A percentile compares a stretch with the other conserved stretches of the same genome.
These are phyloP conservation scores for Rhingia campestris DNA, from an alignment of 2,888 invertebrate species.

Conservation along the genomic window DNA sequence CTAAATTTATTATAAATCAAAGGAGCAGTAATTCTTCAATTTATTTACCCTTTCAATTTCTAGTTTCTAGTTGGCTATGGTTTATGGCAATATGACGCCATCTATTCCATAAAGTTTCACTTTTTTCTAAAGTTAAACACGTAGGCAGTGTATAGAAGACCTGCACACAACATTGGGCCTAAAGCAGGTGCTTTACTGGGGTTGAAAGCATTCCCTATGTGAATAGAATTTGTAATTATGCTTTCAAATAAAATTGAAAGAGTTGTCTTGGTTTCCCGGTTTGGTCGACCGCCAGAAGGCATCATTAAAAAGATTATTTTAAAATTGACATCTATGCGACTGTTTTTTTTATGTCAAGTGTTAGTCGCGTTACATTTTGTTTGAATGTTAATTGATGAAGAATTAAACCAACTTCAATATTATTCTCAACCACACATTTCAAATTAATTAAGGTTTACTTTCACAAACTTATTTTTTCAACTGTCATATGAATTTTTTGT, in stretches of 20 bases:
- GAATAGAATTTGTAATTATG: constrained; percentile 59
- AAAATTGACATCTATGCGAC: too few species aligned
- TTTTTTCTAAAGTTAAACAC: neutral
- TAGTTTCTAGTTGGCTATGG: constrained; percentile 35
- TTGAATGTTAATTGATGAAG: too few species aligned
- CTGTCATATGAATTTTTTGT: too few species aligned
- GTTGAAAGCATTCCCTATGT: constrained; percentile 47
- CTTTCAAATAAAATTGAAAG: constrained; percentile 29
- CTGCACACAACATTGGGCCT: constrained; percentile 14
- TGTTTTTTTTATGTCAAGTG: too few species aligned
- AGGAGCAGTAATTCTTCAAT: constrained; percentile 38
- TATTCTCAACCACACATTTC: too few species aligned
- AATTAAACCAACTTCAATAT: too few species aligned
- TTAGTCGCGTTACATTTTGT: too few species aligned
- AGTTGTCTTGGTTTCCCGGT: constrained; percentile 42
- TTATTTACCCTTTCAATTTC: constrained; percentile 34
- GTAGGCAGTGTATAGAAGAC: neutral
- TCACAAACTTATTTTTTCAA: too few species aligned
- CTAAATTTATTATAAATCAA: constrained; percentile 37
- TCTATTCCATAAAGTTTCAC: constrained; percentile 18
- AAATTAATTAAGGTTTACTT: too few species aligned
- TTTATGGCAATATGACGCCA: constrained; percentile 16
- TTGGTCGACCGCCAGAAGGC: constrained; percentile 19
- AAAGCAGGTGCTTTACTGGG: constrained; percentile 51
- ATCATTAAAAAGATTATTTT: constrained; percentile 31